Percentiles rank a stretch among this genome's conserved stretches.
Evolutionary conservation across 2,113 vertebrate genomes (phyloP).

Genomic region (Pteronura brasiliensis): DNA sequence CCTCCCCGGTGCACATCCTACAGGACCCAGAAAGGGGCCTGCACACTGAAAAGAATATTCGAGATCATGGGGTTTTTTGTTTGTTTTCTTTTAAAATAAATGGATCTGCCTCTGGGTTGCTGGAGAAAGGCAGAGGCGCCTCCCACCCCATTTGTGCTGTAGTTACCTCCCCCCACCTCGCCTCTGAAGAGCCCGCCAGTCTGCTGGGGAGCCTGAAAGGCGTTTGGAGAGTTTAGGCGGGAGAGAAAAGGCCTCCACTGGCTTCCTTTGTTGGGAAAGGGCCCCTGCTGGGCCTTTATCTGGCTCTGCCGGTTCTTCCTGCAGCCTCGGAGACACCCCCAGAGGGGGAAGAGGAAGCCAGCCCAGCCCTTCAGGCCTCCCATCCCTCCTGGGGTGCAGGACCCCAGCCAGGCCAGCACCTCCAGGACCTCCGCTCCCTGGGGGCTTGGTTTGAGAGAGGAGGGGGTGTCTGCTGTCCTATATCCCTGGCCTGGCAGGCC

Average conservation of each 20-base stretch:
- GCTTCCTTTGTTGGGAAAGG: slow-evolving; percentile 58
- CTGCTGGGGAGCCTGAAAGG: slow-evolving; percentile 40
- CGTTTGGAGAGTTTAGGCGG: slow-evolving; percentile 31
- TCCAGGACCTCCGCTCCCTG: background rate
- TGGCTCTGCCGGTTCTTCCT: background rate
- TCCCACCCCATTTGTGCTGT: background rate
- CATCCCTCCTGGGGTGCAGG: background rate
- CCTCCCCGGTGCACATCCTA: background rate
- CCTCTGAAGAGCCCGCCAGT: slow-evolving; percentile 1
- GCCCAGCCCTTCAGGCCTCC: background rate
- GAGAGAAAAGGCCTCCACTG: background rate
- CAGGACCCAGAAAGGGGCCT: background rate
- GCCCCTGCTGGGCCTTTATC: slow-evolving; percentile 74
- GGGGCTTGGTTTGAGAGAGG: background rate
- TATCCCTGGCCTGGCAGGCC: background rate
- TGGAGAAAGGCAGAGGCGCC: background rate
- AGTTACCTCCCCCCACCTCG: background rate
- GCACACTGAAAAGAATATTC: background rate
- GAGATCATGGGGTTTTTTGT: background rate
- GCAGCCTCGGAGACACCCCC: background rate
- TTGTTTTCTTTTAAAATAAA: slow-evolving; percentile 31
- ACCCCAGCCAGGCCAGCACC: background rate
- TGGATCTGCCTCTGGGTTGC: slow-evolving; percentile 3
- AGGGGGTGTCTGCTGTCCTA: background rate
- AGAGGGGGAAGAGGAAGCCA: background rate